Evolutionary conservation across 2,888 invertebrate genomes (phyloP), one percentile per base, ranked within the genome.

Genomic region (Phrixothrix hirtus): DNA sequence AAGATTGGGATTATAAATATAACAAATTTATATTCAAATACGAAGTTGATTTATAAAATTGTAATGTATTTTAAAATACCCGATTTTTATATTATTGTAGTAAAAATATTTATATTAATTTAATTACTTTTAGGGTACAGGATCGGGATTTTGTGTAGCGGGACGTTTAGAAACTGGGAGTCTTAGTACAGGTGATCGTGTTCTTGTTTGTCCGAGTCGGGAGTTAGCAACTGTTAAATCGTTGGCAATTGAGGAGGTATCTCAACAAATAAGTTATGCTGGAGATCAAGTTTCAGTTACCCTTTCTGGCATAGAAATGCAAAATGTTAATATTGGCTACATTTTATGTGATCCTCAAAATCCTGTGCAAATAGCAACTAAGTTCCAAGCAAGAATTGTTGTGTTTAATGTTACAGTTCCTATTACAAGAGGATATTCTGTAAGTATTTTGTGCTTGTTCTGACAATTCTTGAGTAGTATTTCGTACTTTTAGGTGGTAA

Each of bases 371-470:
- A 83, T 91, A 1, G 85, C 90, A 0, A 83, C 84, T 3, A 83
- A 86, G 58, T 92, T 98, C 71, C 87, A 92, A 76, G 95, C 93
- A 2, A 85, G 95, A 65, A 86, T 98, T 58, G 91, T 96, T 15
- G 87, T 96, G n/a, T 98, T 99, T 72, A 94, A 94, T 70, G 84
- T 95, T 0, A 87, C 87, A 60, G 84, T 91, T 26, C 96, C 97
- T 1, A 89, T 97, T 9, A 95, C 92, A 0, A 91, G 87, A 77
- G 95, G 95, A 5, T 89, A 82, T 72, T 88, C 91, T 11, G 90
- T 95, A 66, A 75, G 78, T 60, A 30, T 30, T 36, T 32, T 14
- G 21, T 9, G 5, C n/a, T 14, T 10, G 29, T 36, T 26, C 16
- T 31, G 15, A 14, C 3, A 7, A n/a, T 2, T 10, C 11, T 12